Conservation (phyloP, 2,797 vertebrate species). For the Micropoecilia bifurca region DNA sequence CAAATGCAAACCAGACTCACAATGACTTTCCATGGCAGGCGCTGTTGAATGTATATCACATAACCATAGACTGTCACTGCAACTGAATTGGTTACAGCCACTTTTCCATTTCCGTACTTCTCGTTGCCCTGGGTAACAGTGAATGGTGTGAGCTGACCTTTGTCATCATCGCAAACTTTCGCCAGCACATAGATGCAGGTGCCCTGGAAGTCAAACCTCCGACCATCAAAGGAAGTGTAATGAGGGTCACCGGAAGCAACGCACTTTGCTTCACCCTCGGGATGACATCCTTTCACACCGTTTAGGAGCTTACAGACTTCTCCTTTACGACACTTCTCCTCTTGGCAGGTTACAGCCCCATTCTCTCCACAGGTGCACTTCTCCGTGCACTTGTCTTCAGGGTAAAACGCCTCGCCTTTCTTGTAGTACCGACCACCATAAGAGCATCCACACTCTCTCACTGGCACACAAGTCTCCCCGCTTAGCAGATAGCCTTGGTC, state of each 20-base stretch:
- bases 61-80: conserved; percentile 67
- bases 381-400: conserved; percentile 57
- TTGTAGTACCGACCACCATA: conserved; percentile 74
- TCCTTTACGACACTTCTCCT: conserved; percentile 55
- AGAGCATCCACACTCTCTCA: conserved; percentile 83
- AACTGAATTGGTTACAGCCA: conserved; percentile 71
- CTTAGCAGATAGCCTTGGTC: conserved; percentile 78
- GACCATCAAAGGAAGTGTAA: conserved; percentile 82
- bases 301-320: conserved; percentile 74
- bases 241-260: conserved; percentile 79
- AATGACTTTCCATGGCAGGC: conserved; percentile 65
- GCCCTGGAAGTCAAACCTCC: conserved; percentile 82
- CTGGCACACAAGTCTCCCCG: conserved; percentile 78
- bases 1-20: conserved; percentile 62
- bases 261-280: conserved; percentile 75
- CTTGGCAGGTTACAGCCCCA: conserved; percentile 64
- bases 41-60: conserved; percentile 68
- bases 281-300: conserved; percentile 74
- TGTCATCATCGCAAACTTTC: conserved; percentile 64
- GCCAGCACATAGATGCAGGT: conserved; percentile 82
- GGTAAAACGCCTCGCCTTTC: conserved; percentile 66
- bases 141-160: conserved; percentile 59
- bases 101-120: conserved; percentile 68
- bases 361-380: conserved; percentile 74
- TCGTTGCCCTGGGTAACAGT: conserved; percentile 75